phyloP scores from a whole-genome alignment of 1,140 invertebrate species.

The Brachionus asplanchnoidis region DNA sequence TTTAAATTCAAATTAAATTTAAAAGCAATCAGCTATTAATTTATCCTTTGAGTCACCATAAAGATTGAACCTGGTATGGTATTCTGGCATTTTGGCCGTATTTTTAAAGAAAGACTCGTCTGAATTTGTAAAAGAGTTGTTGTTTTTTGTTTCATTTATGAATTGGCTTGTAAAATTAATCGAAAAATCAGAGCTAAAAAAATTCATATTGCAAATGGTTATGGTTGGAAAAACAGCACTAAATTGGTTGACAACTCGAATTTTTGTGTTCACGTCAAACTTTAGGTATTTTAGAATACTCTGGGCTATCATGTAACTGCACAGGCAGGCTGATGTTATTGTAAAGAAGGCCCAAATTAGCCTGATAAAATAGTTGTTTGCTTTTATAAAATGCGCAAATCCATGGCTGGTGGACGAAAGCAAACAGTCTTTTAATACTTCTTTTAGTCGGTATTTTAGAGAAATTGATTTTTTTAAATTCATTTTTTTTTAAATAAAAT shows the following conservation, averaged over 20 bases:
- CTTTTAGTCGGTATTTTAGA: too few species aligned
- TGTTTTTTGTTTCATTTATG: too few species aligned
- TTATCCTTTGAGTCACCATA: not conserved
- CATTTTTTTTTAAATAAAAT: too few species aligned
- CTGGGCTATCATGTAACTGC: not conserved
- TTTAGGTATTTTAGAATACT: not conserved
- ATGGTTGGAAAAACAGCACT: not conserved
- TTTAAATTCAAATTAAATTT: not conserved
- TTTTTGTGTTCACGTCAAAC: not conserved
- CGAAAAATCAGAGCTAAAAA: not conserved
- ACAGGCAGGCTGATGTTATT: not conserved
- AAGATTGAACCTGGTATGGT: not conserved
- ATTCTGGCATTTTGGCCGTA: not conserved
- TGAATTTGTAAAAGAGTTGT: too few species aligned
- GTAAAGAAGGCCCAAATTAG: not conserved
- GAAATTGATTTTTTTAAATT: too few species aligned
- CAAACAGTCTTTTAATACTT: not conserved
- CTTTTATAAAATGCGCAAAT: not conserved
- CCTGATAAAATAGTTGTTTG: not conserved
- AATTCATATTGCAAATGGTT: not conserved
- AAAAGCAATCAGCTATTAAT: not conserved
- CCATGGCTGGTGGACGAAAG: not conserved
- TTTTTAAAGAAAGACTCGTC: not conserved
- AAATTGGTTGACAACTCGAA: not conserved
- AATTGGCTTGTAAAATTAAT: not conserved